Evolutionary conservation across 2,113 vertebrate genomes (phyloP), one percentile per base, ranked within the genome.

Genomic region (Poeciliopsis retropinna): DNA sequence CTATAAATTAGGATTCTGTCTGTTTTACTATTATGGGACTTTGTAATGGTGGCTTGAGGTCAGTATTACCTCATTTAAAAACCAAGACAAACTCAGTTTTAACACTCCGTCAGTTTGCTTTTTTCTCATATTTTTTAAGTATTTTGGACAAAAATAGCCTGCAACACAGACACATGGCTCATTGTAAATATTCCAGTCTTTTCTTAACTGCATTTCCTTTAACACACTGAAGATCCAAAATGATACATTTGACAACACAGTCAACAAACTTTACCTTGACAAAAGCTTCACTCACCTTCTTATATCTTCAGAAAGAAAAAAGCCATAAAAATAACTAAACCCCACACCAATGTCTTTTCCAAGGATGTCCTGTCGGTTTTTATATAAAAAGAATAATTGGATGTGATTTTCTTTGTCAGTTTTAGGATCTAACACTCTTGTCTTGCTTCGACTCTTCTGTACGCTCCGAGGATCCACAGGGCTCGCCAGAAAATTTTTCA

Each of bases 371-470:
- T 37, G 28, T 19, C 28, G 34, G 44, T 66, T 72, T 75, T 51
- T 25, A 76, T 47, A 54, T 63, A 79, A n/a, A 47, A 67, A 60
- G 51, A 47, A 57, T 57, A 61, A 32, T 78, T 77, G 8, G 60
- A 9, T 54, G 51, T 15, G 9, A 30, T 17, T 57, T 79, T 71
- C 47, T 64, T 83, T 80, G 32, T 95, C 94, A 97, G 83, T 96
- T 95, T 60, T 89, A 94, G 78, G 93, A 85, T 37, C 91, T 80
- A 32, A 91, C 81, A 85, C 92, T 94, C 84, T 96, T 94, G 76
- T 96, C 95, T 22, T 91, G 84, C 88, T 96, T 94, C 0, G 95
- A 83, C 29, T 92, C 94, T 4, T 93, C 94, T 1, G 89, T 73
- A 2, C 90, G 79, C 14, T 67, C 80, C 83, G 75, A 76, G 22